Conservation (phyloP, 1,140 invertebrate genomes). For the Aphelenchoides fujianensis region DNA sequence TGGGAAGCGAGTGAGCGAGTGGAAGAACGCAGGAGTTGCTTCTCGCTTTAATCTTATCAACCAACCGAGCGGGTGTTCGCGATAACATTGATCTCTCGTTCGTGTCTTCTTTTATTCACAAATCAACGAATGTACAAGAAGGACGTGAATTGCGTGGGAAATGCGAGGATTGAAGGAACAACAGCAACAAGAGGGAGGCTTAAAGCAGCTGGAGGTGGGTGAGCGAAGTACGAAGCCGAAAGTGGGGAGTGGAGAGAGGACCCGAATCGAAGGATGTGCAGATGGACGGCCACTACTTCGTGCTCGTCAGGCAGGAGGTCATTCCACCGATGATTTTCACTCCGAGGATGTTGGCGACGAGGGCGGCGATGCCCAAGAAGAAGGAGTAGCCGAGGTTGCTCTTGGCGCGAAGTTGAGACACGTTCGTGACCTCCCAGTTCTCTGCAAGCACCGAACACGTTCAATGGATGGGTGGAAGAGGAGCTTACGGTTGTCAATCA, state of each 20-base stretch:
- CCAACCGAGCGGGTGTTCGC: no score
- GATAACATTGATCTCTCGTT: no score
- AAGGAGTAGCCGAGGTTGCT: slow-evolving; percentile 18
- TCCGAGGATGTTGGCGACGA: slow-evolving; percentile 6
- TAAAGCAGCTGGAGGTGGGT: neutral
- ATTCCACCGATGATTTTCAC: slow-evolving; percentile 2
- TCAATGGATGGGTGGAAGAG: no score
- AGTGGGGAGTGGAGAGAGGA: neutral
- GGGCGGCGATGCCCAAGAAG: slow-evolving; percentile 3
- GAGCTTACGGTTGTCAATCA: no score
- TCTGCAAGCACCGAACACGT: no score
- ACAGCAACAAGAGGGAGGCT: no score
- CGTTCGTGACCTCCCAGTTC: slow-evolving; percentile 1
- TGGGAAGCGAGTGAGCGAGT: neutral
- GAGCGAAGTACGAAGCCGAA: neutral
- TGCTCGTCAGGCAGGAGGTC: neutral
- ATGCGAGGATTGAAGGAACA: no score
- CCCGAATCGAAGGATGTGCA: neutral
- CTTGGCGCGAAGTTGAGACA: neutral
- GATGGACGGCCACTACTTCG: neutral
- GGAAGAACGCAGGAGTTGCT: neutral
- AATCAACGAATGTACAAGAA: no score
- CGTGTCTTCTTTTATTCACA: no score
- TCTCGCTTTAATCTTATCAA: slow-evolving; percentile 6
- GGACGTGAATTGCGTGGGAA: no score